A percentile compares a stretch with the other conserved stretches of the same genome.
These are phyloP conservation scores for Stegostoma tigrinum DNA, from an alignment of 2,113 vertebrate species.

Conservation along the genomic window DNA sequence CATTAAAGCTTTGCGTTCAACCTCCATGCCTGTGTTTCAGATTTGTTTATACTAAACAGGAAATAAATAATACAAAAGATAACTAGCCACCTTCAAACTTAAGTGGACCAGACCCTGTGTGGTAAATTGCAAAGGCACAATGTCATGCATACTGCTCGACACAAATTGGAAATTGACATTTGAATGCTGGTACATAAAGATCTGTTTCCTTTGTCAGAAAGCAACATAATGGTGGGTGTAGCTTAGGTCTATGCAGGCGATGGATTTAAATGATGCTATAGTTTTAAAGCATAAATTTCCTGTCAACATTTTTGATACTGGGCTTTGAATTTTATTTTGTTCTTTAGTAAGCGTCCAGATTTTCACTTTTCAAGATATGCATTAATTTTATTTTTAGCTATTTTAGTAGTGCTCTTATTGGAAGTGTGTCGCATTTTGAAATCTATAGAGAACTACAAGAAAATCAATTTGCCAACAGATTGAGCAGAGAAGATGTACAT, in stretches of 20 bases:
- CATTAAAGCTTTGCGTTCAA: not conserved
- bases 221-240: not conserved
- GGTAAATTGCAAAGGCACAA: not conserved
- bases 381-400: not conserved
- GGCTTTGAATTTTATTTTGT: not conserved
- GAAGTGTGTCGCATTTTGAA: not conserved
- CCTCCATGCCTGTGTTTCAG: not conserved
- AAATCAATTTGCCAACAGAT: constrained; percentile 19
- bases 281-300: not conserved
- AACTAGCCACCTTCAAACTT: not conserved
- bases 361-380: not conserved
- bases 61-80: not conserved
- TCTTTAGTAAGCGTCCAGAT: not conserved
- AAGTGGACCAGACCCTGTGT: not conserved
- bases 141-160: not conserved
- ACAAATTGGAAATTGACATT: not conserved
- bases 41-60: not conserved
- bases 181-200: not conserved
- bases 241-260: not conserved
- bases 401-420: not conserved
- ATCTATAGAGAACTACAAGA: not conserved
- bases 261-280: not conserved
- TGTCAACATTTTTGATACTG: not conserved
- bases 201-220: not conserved
- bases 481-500: not conserved